Conservation (phyloP, 2,113 vertebrate genomes). For the Cebus imitator region DNA sequence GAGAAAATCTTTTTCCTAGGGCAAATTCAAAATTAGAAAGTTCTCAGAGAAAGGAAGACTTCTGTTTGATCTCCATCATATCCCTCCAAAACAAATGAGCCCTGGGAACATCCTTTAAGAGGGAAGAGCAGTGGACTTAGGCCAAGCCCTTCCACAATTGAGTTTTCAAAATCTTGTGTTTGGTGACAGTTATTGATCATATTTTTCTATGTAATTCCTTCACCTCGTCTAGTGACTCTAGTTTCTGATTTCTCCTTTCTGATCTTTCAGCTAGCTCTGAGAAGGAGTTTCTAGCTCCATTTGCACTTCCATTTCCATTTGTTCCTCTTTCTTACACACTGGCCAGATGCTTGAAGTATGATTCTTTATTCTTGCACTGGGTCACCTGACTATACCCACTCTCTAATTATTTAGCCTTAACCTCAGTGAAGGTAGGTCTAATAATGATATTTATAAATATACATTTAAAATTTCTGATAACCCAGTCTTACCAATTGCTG, state of each 20-base stretch:
- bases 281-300: too few species aligned
- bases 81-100: background rate
- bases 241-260: background rate
- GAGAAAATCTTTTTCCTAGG: background rate
- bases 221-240: background rate
- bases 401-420: background rate
- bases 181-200: background rate
- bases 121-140: background rate
- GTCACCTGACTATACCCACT: background rate
- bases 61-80: background rate
- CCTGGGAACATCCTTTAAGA: background rate
- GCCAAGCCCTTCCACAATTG: background rate
- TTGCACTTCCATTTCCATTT: too few species aligned
- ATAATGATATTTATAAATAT: background rate
- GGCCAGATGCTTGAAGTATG: background rate
- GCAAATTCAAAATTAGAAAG: background rate
- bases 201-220: background rate
- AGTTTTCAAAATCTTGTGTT: background rate
- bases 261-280: background rate
- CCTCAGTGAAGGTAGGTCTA: background rate
- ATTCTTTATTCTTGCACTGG: background rate
- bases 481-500: background rate
- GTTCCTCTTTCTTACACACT: background rate
- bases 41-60: background rate
- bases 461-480: background rate